A percentile compares a stretch with the other conserved stretches of the same genome.
Conservation (phyloP, 2,797 vertebrate species). For the Microctenopoma stevenorrisi region DNA sequence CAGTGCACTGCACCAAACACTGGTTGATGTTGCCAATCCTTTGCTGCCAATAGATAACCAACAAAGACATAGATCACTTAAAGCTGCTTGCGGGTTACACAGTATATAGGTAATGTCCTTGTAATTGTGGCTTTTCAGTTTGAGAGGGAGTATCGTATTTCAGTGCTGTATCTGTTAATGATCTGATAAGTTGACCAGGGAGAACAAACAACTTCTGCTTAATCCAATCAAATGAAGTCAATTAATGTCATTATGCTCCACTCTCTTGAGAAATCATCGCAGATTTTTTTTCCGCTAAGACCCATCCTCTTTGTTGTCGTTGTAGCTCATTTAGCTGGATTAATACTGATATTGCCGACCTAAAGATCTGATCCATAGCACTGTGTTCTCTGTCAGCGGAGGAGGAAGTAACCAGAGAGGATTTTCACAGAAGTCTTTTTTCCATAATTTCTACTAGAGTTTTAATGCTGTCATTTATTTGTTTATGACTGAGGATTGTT, state of each 20-base stretch:
- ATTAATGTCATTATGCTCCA: slow-evolving; percentile 52
- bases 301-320: slow-evolving; percentile 39
- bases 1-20: slow-evolving; percentile 2
- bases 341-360: slow-evolving; percentile 35
- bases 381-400: neutral
- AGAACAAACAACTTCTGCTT: slow-evolving; percentile 51
- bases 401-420: neutral
- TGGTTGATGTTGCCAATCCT: slow-evolving; percentile 10
- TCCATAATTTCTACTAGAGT: neutral
- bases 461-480: neutral
- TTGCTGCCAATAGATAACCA: neutral
- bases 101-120: neutral
- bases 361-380: slow-evolving; percentile 20
- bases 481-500: neutral
- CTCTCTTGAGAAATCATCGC: slow-evolving; percentile 60
- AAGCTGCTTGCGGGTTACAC: slow-evolving; percentile 2
- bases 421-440: neutral
- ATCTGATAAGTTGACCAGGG: slow-evolving; percentile 39
- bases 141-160: slow-evolving; percentile 14
- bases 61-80: slow-evolving; percentile 14
- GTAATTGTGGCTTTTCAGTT: slow-evolving; percentile 13
- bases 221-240: slow-evolving; percentile 61
- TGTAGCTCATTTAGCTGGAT: slow-evolving; percentile 45
- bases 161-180: slow-evolving; percentile 33
- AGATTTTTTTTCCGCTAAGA: slow-evolving; percentile 39